Evolutionary conservation across 2,888 invertebrate genomes (phyloP), one percentile per base, ranked within the genome.

Genomic region (Dioctria rufipes): DNA sequence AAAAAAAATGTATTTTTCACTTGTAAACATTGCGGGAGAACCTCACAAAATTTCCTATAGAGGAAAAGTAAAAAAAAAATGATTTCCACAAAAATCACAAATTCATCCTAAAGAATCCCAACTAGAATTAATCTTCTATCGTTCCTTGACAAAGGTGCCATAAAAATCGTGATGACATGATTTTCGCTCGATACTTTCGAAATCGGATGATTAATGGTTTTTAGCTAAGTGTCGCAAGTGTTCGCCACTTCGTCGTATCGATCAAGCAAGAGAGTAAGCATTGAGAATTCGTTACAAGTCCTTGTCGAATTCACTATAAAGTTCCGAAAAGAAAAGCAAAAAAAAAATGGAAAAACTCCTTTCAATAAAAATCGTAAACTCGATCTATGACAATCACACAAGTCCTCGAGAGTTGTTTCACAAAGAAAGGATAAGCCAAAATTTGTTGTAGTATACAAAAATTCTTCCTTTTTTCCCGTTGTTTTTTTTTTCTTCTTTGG

Each of bases 231-330:
- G 37, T 75, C 60, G 43, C 58, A 75, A 75, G 60, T 75, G 73
- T 60, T 60, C 58, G 40, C 13, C 39, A 40, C 42, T 8, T 8
- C 9, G 11, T 43, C 46, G 40, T 37, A 60, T 60, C 58, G 73
- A 75, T 51, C 69, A 25, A 43, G 46, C 0, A 2, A 25, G 25
- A 25, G 25, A 25, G 25, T 25, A 25, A 25, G 25, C 25, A 25
- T 25, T 25, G 78, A 81, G 71, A 54, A 81, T 81, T 81, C 81
- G 81, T 81, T 79, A 81, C 79, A 81, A 81, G 81, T 80, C 80
- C 81, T 81, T 80, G 73, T 79, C 73, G 75, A 79, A 78, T 79
- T 61, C 60, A 46, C 51, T 67, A 39, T 60, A 77, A 81, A 78
- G 71, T 25, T 25, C 25, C 25, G 25, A 25, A 25, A 1, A 25